Evolutionary conservation across 2,888 invertebrate genomes (phyloP), one percentile per base, ranked within the genome.

Genomic region (Halictus ligatus): DNA sequence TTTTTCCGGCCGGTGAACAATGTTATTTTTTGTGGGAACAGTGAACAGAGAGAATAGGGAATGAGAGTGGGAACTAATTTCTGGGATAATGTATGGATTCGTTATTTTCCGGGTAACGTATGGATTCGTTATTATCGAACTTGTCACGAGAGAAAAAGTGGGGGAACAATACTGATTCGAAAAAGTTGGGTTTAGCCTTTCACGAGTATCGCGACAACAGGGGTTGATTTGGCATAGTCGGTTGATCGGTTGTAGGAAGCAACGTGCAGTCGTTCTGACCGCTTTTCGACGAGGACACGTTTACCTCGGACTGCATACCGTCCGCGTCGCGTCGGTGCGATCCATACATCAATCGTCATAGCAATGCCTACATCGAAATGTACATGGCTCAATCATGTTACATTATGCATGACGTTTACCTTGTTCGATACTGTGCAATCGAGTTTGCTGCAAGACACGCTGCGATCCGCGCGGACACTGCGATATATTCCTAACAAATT

Each of bases 361-460:
- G 89, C 93, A 92, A 93, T 93, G 92, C 88, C 88, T 90, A 91
- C 92, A 92, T 92, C 91, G 89, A 89, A 89, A 86, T 87, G 89
- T 92, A 93, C 94, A 94, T 89, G 92, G 79, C 80, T 90, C 93
- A 93, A 93, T 94, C 94, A 93, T 94, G 94, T 94, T 92, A 91
- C 89, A 94, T 94, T 93, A 94, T 93, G 92, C 93, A 92, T 91
- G 89, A 93, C 91, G 54, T 54, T 72, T 35, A 54, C 75, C 78
- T 10, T 40, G n/a, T 64, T 75, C 6, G 75, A 25, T 58, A 21
- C 29, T 67, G 18, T 58, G 60, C 48, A 67, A 35, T 60, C 64
- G 64, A 76, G 67, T 79, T 40, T 48, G 18, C 35, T n/a, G 46
- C 73, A 78, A 75, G 71, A 76, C 64, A 60, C 46, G 13, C 46